phyloP scores from a whole-genome alignment of 1,140 invertebrate species.

The Portunus trituberculatus region DNA sequence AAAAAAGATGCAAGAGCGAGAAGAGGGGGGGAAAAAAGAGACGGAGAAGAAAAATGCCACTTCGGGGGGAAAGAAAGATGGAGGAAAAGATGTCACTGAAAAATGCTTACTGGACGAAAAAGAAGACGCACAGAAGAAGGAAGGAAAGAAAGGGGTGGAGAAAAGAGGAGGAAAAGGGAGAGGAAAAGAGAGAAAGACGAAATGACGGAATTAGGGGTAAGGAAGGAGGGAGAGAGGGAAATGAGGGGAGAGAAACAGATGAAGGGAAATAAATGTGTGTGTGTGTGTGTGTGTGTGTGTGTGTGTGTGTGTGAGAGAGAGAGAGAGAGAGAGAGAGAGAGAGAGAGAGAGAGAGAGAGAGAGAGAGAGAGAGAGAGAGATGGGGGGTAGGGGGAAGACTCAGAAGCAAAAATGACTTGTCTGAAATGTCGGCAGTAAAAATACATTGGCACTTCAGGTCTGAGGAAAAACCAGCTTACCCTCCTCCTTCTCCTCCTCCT shows the following conservation, averaged over 20 bases:
- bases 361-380: neutral
- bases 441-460: conserved; percentile 28
- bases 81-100: neutral
- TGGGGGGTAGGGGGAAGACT: neutral
- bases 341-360: neutral
- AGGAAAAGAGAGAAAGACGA: neutral
- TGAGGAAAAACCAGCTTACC: neutral
- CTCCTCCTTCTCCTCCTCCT: too few relatives aligned
- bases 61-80: too few relatives aligned
- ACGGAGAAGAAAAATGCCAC: neutral
- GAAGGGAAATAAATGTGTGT: neutral
- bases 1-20: neutral
- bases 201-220: neutral
- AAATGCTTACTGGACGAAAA: neutral
- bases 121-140: too few relatives aligned
- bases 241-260: neutral
- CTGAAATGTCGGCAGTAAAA: conserved; percentile 62
- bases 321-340: neutral
- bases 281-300: neutral
- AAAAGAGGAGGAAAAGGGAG: neutral
- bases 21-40: neutral
- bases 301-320: conserved; percentile 74
- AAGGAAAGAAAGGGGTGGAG: neutral
- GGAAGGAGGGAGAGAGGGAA: neutral
- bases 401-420: conserved; percentile 35